Base-by-base conservation (phyloP, 2,797 vertebrate genomes). In the Paedocypris micromegethes region DNA sequence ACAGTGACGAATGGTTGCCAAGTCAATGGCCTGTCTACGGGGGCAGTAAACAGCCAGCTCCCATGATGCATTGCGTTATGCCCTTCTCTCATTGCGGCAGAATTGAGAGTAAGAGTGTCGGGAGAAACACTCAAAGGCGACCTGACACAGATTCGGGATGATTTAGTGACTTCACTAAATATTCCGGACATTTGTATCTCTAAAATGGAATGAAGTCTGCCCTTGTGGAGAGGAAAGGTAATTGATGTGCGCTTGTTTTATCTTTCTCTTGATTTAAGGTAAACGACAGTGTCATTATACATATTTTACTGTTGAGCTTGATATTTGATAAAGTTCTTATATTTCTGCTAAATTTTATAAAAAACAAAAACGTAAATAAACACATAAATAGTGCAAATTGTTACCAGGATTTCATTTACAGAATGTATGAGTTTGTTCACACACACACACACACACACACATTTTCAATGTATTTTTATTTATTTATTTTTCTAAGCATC, bases 1-100 rank as follows among this genome's bases (percentile, higher is more conserved):
- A 70, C 51, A 53, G 49, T 73, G 71, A 70, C 54, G 66, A 67
- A 73, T 68, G 66, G 43, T 61, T 54, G 49, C 42, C 49, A 59
- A 49, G 66, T 68, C 23, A 58, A 68, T 58, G 9, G 49, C 39
- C 38, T 47, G 37, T 60, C 43, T 60, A 23, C 45, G 45, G 57
- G 38, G 49, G 47, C 0, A 4, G 56, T 59, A 68, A 60, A 23
- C 57, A 68, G 38, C 37, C 0, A 40, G 49, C 42, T 60, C 58
- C 58, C 50, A 42, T 60, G 43, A 60, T 60, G 50, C 58, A 42
- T 5, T 38, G 43, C n/a, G 58, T 42, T 40, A 3, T 23, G 23
- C 43, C 45, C 56, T 37, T 4, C 7, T 46, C 38, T 60, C 58
- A 60, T 54, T 41, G 42, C 9, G 9, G 37, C 59, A 38, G 49